These are phyloP conservation scores for Acrocephalus scirpaceus DNA, from an alignment of 2,797 vertebrate species.

Conservation along the genomic window DNA sequence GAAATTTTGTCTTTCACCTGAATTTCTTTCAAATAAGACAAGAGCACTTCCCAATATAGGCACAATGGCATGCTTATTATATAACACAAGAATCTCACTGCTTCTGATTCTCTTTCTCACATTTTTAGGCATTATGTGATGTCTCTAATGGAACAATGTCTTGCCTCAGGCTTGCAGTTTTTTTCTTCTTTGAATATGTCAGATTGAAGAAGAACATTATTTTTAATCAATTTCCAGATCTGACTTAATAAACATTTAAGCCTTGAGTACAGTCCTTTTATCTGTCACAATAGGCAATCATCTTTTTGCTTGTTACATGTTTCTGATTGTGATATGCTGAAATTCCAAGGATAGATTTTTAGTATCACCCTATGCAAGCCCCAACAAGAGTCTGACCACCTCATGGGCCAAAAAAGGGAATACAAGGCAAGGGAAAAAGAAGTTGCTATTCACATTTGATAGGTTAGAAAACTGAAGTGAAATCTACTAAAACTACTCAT, in stretches of 20 bases:
- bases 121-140: not conserved
- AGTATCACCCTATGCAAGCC: not conserved
- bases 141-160: not conserved
- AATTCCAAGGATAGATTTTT: not conserved
- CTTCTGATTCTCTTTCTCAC: not conserved
- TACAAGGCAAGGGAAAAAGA: not conserved
- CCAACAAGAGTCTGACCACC: not conserved
- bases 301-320: not conserved
- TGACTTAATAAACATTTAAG: not conserved
- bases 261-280: not conserved
- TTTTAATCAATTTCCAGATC: slow-evolving; percentile 10
- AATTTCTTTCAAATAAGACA: not conserved
- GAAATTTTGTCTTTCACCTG: not conserved
- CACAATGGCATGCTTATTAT: fast-evolving
- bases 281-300: not conserved
- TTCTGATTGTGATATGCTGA: not conserved
- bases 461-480: not conserved
- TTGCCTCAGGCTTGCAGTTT: not conserved
- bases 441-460: not conserved
- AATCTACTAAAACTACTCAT: not conserved
- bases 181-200: not conserved
- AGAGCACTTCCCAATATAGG: not conserved
- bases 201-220: not conserved
- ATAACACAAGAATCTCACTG: not conserved
- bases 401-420: not conserved